A percentile compares a stretch with the other conserved stretches of the same genome.
Evolutionary conservation across 2,797 vertebrate genomes (phyloP).

Genomic region (Vipera ursinii): DNA sequence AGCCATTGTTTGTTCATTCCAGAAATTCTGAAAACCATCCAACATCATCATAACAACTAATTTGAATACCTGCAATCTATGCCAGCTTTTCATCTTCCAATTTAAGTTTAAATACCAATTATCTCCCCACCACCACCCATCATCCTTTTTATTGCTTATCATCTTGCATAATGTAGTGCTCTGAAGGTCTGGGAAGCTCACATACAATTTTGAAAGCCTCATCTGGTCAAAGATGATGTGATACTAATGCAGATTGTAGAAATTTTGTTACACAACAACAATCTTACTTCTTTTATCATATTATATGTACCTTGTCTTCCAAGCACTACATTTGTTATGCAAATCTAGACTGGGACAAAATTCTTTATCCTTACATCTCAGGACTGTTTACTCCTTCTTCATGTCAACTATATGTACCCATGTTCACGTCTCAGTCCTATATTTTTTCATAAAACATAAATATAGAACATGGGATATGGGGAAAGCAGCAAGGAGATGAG

Average conservation of each 20-base stretch:
- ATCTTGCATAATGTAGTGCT: not conserved
- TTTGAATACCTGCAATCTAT: not conserved
- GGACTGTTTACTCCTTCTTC: not conserved
- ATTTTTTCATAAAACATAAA: not conserved
- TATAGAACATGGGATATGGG: slow-evolving; percentile 8
- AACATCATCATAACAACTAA: not conserved
- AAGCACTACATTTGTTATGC: not conserved
- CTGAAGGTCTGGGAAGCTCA: not conserved
- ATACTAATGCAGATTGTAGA: not conserved
- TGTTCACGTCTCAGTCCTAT: not conserved
- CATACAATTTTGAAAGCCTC: not conserved
- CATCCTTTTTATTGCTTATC: not conserved
- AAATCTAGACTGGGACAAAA: not conserved
- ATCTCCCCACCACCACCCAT: not conserved
- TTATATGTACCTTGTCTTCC: not conserved
- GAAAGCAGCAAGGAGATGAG: not conserved
- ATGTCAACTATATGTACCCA: not conserved
- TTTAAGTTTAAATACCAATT: not conserved
- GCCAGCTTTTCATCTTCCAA: not conserved
- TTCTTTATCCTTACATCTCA: not conserved
- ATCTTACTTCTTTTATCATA: not conserved
- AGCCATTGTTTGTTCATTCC: not conserved
- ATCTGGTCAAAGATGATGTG: not conserved
- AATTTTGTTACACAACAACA: not conserved
- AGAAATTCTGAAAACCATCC: not conserved